phyloP scores from a whole-genome alignment of 2,113 vertebrate genomes.

The Mola mola region DNA sequence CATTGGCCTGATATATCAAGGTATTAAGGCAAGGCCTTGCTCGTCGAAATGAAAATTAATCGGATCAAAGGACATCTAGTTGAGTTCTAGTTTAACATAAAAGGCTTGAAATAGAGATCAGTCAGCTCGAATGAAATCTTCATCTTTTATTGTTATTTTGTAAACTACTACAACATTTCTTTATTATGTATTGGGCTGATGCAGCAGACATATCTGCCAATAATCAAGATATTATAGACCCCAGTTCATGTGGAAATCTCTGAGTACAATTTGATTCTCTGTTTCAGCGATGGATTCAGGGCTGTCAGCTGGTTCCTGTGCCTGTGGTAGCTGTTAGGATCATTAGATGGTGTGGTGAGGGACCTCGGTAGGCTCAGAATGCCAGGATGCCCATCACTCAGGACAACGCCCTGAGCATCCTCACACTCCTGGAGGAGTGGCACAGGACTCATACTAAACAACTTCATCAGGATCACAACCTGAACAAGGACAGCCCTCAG shows the following conservation, averaged over 20 bases:
- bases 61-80: no score
- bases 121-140: no score
- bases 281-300: not conserved
- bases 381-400: constrained; percentile 94
- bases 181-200: no score
- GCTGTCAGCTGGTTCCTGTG: constrained; percentile 12
- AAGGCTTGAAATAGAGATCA: no score
- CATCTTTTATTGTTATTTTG: no score
- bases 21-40: no score
- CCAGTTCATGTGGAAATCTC: not conserved
- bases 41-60: no score
- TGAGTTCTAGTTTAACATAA: no score
- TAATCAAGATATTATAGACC: not conserved
- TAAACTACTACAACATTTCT: no score
- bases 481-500: constrained; percentile 22
- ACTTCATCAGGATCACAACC: constrained; percentile 60
- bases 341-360: constrained; percentile 19
- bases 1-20: no score
- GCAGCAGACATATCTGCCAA: no score
- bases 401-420: constrained; percentile 90
- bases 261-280: not conserved
- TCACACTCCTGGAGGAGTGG: constrained; percentile 90
- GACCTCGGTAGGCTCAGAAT: constrained; percentile 72
- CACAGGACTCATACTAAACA: constrained; percentile 66
- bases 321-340: not conserved